Evolutionary conservation across 2,797 vertebrate genomes (phyloP).

Genomic region (Limosa lapponica): DNA sequence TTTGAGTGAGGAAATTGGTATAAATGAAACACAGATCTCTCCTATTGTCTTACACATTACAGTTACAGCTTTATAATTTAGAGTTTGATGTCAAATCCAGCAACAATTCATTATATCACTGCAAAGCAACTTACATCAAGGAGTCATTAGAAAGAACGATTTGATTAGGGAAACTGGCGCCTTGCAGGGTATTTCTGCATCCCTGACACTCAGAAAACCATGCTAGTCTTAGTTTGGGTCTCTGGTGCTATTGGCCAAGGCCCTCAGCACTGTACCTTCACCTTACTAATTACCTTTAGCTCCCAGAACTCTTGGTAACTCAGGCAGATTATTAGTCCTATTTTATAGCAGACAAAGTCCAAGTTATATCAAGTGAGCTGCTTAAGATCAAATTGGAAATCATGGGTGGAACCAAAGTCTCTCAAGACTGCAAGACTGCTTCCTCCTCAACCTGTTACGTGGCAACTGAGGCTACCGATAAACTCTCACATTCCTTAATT

Average conservation of each 20-base stretch:
- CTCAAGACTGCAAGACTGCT: background rate
- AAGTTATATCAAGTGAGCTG: background rate
- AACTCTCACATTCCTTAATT: background rate
- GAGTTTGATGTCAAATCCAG: conserved; percentile 24
- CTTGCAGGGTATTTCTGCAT: background rate
- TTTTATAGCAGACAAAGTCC: background rate
- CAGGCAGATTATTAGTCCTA: background rate
- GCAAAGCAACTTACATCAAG: background rate
- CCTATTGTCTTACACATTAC: background rate
- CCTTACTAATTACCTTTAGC: background rate
- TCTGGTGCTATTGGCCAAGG: background rate
- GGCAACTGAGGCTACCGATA: background rate
- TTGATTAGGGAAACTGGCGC: background rate
- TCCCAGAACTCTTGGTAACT: background rate
- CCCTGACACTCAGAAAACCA: background rate
- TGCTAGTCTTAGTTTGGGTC: background rate
- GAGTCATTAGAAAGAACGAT: background rate
- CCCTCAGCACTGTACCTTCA: background rate
- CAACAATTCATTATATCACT: background rate
- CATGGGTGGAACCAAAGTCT: background rate
- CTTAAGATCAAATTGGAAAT: background rate
- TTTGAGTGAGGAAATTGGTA: background rate
- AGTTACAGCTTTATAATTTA: background rate
- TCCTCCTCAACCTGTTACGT: background rate
- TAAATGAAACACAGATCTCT: background rate